Conservation (phyloP, 1,140 invertebrate genomes). For the Eubasilissa regina region DNA sequence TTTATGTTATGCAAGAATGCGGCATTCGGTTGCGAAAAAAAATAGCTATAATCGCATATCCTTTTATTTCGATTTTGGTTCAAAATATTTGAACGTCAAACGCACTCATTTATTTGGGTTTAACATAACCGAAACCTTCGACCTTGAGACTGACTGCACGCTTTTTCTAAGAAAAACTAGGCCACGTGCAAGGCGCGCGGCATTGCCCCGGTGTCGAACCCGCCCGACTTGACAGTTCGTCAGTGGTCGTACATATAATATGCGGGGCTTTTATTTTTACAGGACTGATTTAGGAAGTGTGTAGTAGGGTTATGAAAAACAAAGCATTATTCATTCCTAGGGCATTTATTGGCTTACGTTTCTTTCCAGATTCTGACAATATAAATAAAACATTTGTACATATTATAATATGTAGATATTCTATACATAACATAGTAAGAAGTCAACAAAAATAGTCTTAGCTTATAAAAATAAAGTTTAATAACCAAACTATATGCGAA, state of each 20-base stretch:
- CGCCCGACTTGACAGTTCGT: background rate
- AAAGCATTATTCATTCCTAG: constrained; percentile 40
- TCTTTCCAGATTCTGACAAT: constrained; percentile 34
- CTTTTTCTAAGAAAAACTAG: constrained; percentile 20
- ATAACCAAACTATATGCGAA: constrained; percentile 22
- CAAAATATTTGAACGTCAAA: background rate
- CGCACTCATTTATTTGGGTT: constrained; percentile 4
- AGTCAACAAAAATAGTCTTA: constrained; percentile 40
- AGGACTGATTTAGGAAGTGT: background rate
- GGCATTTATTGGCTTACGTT: constrained; percentile 48
- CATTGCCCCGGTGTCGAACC: background rate
- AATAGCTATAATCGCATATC: background rate
- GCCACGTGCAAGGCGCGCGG: constrained; percentile 17
- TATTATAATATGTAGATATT: constrained; percentile 18
- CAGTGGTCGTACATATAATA: background rate
- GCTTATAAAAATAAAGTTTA: constrained; percentile 21
- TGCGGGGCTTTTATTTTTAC: background rate
- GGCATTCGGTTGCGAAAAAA: background rate
- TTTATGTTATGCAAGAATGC: constrained; percentile 30
- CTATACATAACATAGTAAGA: constrained; percentile 22
- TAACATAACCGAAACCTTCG: background rate
- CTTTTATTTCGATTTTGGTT: background rate
- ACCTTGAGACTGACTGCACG: constrained; percentile 24
- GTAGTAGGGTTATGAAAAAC: background rate
- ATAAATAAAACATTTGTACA: constrained; percentile 29